phyloP scores from a whole-genome alignment of 2,113 vertebrate genomes.

The Colius striatus region DNA sequence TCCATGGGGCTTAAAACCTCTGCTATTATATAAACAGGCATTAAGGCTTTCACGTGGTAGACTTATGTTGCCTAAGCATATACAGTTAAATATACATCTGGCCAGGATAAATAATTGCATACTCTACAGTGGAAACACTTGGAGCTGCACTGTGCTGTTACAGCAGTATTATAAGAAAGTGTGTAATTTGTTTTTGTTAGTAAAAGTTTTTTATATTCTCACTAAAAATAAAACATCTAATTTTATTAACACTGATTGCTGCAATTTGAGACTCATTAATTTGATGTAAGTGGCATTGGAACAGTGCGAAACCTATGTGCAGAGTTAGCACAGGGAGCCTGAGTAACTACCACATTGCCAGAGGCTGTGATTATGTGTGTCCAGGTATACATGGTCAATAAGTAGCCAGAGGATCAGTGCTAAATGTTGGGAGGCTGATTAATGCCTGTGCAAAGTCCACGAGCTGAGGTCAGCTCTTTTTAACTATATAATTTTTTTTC shows the following conservation, averaged over 20 bases:
- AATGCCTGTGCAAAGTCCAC: constrained; percentile 50
- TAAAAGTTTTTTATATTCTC: neutral
- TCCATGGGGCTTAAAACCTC: neutral
- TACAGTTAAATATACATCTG: constrained; percentile 11
- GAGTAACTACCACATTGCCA: neutral
- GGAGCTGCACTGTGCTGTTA: neutral
- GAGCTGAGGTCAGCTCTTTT: constrained; percentile 28
- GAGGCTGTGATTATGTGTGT: neutral
- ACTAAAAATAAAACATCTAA: neutral
- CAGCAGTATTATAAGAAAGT: neutral
- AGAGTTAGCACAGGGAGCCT: neutral
- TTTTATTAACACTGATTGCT: neutral
- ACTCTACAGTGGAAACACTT: neutral
- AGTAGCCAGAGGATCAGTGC: constrained; percentile 50
- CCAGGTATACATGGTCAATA: constrained; percentile 48
- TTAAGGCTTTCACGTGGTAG: neutral
- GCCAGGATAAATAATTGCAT: neutral
- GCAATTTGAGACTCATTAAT: neutral
- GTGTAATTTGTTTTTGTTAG: neutral
- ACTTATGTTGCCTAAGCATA: neutral
- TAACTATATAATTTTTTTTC: neutral
- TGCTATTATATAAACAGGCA: neutral
- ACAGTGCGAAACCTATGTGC: neutral
- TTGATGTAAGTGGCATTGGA: fast-evolving
- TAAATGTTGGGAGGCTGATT: neutral